Evolutionary conservation across 2,888 invertebrate species (phyloP), one percentile per base, ranked within the genome.

Genomic region (Sphinx pinastri): DNA sequence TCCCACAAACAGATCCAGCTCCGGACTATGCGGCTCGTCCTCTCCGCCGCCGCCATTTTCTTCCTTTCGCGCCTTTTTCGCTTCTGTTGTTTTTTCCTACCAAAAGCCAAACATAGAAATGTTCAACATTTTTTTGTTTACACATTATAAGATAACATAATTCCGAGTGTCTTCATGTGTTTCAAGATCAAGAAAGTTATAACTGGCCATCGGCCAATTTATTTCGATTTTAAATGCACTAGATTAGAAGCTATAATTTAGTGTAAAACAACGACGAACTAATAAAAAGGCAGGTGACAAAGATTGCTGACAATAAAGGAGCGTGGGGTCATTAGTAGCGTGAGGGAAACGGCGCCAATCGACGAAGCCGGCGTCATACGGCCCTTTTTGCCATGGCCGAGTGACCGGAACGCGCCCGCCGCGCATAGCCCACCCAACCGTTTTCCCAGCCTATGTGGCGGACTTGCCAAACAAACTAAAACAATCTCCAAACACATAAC

Each of bases 1-100:
- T 70, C 94, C 95, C 71, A 95, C 95, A 71, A 96, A 54, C 19
- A 52, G 45, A 14, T 63, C 60, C 63, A 68, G 47, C 68, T 96
- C 96, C 78, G 96, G 95, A 79, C 95, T 95, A 80, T 95, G 94
- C 74, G 92, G 92, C 73, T 95, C 95, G 38, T 94, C 95, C 11
- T 94, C 95, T 55, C 94, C 94, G 45, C 95, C 96, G 70, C 96
- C 96, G 51, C 96, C 97, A 82, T 97, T 97, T 86, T 97, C 97
- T 85, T 97, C 97, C 93, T 96, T 97, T 94, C 96, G 96, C 91
- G 96, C 96, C 93, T 97, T 97, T 94, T 97, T 97, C 77, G 95
- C 95, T 73, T 97, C 97, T 71, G 96, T 96, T 77, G 94, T 94
- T 92, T 97, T 97, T 77, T 97, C 97, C 96, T 97, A 87, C 78